Base-by-base conservation (phyloP, 2,113 vertebrate species). In the Thomomys bottae region DNA sequence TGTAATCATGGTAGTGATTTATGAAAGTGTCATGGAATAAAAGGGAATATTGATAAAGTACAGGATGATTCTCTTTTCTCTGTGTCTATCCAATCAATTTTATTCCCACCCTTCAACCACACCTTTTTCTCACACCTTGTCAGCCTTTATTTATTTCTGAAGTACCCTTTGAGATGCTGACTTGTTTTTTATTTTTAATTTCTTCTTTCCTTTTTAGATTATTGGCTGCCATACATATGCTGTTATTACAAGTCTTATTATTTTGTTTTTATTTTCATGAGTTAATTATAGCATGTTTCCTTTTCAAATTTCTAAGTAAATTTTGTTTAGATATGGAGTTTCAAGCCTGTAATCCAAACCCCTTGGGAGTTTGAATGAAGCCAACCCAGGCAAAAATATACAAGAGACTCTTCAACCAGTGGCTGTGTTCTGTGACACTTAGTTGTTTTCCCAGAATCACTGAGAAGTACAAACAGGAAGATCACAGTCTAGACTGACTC, bases 21-120 rank as follows among this genome's bases (percentile, higher is more conserved):
- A 80, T 10, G 6, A 26, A 45, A 36, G 30, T 14, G 15, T 40
- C 32, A 28, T 32, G 21, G 32, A 83, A n/a, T 77, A 49, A 32
- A 45, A 66, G 72, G 3, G 24, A 28, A 2, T 67, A 30, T 6
- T 36, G 6, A 2, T n/a, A 18, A 66, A 8, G 11, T 2, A 23
- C 4, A 15, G 5, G 20, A 0, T 8, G 70, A 42, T 6, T n/a
- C 8, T 78, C 7, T 75, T 15, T 49, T 57, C 14, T 4, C 6
- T 84, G 6, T 3, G 24, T 57, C 66, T 89, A 20, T 38, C 5
- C 4, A 1, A 3, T 10, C 6, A 24, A 2, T 11, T 17, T 15
- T 24, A 38, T 26, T 6, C 2, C 0, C 6, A 17, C 3, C 26
- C 4, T 12, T 59, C 28, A 54, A 11, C 2, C 21, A 61, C 6